Conservation (phyloP, 2,888 invertebrate genomes). For the Branchipolynoe longqiensis region DNA sequence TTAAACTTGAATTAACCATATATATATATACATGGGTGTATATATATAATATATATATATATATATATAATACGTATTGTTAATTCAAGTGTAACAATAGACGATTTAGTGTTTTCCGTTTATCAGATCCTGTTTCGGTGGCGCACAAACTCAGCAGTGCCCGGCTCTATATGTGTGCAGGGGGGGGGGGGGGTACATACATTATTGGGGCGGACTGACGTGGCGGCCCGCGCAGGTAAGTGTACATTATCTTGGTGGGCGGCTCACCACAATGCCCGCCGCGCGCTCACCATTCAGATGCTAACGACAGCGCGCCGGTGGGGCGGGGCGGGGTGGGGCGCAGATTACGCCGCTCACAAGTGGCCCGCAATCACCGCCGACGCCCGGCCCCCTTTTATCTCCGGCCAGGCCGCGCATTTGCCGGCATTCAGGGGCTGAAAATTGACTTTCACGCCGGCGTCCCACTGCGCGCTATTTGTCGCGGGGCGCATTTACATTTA, state of each 20-base stretch:
- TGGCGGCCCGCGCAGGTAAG: too few species aligned
- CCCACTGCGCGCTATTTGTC: slow-evolving; percentile 50
- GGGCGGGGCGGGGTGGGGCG: neutral
- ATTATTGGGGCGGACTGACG: too few species aligned
- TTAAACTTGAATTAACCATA: too few species aligned
- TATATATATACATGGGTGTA: too few species aligned
- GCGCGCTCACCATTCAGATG: slow-evolving; percentile 45
- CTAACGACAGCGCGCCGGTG: slow-evolving; percentile 12
- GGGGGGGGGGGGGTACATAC: too few species aligned
- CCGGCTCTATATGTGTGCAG: too few species aligned
- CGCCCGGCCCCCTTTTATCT: slow-evolving; percentile 42
- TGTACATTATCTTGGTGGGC: slow-evolving; percentile 40
- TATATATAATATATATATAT: too few species aligned
- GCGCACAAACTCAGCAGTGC: too few species aligned
- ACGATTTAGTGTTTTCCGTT: too few species aligned
- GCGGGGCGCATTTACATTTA: slow-evolving; percentile 48
- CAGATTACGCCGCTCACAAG: slow-evolving; percentile 33
- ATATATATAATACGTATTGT: too few species aligned
- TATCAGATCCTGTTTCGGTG: too few species aligned
- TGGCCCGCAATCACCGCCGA: slow-evolving; percentile 43
- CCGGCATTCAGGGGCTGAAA: slow-evolving; percentile 36
- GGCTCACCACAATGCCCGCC: slow-evolving; percentile 16
- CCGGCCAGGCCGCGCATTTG: slow-evolving; percentile 49
- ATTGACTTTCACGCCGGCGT: slow-evolving; percentile 54
- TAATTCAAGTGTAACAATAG: too few species aligned